Conservation (phyloP, 2,888 invertebrate genomes). For the Cylindroiulus punctatus region DNA sequence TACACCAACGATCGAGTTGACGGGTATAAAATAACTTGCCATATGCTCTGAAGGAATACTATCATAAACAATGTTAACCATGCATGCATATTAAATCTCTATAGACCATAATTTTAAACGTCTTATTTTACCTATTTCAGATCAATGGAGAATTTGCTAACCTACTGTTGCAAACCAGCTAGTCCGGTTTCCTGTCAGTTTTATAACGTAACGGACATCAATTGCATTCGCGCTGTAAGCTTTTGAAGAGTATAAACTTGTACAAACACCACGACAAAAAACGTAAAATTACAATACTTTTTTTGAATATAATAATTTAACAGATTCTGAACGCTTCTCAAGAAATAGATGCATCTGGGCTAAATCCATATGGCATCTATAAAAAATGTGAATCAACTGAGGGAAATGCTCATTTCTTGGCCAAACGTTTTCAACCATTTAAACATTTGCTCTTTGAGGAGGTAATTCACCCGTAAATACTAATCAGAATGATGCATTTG, state of each 20-base stretch:
- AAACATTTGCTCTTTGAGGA: not conserved
- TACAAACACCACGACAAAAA: not conserved
- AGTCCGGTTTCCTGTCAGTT: not conserved
- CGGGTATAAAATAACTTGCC: no score
- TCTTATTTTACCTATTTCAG: conserved; percentile 58
- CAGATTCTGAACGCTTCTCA: not conserved
- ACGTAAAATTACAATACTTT: not conserved
- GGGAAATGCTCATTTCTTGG: not conserved
- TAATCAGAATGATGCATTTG: no score
- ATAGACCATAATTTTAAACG: not conserved
- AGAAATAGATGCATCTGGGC: not conserved
- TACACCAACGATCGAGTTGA: no score
- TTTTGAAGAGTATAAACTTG: not conserved
- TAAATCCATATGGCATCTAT: conserved; percentile 49
- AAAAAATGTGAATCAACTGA: not conserved
- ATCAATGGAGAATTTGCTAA: conserved; percentile 61
- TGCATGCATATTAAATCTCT: no score
- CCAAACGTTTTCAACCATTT: not conserved
- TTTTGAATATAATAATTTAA: not conserved
- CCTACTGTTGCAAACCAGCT: conserved; percentile 61
- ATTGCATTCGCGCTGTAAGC: not conserved
- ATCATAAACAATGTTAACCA: no score
- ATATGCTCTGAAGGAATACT: no score
- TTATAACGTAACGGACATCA: not conserved
- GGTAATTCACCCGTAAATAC: not conserved